A percentile compares a stretch with the other conserved stretches of the same genome.
phyloP scores from a whole-genome alignment of 1,140 invertebrate genomes.

The Elymnias hypermnestra region DNA sequence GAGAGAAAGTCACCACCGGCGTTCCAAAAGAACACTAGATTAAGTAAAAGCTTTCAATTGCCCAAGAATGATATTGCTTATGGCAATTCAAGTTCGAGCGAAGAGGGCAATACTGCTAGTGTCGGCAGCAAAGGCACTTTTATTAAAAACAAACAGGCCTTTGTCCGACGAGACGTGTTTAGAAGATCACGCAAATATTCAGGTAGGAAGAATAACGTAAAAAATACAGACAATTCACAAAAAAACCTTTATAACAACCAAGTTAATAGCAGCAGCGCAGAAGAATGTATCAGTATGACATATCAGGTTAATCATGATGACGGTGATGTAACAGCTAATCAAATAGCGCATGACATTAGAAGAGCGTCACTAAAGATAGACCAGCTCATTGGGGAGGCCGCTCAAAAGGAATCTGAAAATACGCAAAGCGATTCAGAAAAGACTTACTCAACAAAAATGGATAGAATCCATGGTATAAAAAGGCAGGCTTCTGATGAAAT shows the following conservation, averaged over 20 bases:
- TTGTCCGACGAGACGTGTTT: slow-evolving; percentile 70
- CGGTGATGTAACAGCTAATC: slow-evolving; percentile 72
- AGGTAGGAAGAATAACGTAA: slow-evolving; percentile 72
- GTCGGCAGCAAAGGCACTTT: slow-evolving; percentile 74
- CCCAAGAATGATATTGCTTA: slow-evolving; percentile 71
- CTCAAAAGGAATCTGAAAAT: slow-evolving; percentile 73
- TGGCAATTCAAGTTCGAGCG: slow-evolving; percentile 71
- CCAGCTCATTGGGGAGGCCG: slow-evolving; percentile 75
- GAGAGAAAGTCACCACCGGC: slow-evolving; percentile 74
- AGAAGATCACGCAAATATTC: slow-evolving; percentile 75
- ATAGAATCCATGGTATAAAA: slow-evolving; percentile 68
- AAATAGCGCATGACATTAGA: slow-evolving; percentile 76
- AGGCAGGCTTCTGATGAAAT: slow-evolving; percentile 66
- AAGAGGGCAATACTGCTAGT: slow-evolving; percentile 65
- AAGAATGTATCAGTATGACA: slow-evolving; percentile 69
- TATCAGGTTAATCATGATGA: slow-evolving; percentile 74
- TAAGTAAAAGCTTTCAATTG: slow-evolving; percentile 74
- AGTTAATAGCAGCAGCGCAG: slow-evolving; percentile 70
- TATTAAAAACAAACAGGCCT: slow-evolving; percentile 79
- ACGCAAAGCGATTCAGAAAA: slow-evolving; percentile 55
- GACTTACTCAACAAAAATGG: slow-evolving; percentile 69
- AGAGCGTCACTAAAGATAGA: slow-evolving; percentile 76
- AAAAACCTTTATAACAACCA: slow-evolving; percentile 55
- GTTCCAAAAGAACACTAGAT: slow-evolving; percentile 73
- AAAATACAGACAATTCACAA: slow-evolving; percentile 70